Evolutionary conservation across 2,888 invertebrate genomes (phyloP), one percentile per base, ranked within the genome.

Genomic region (Apamea epomidion): DNA sequence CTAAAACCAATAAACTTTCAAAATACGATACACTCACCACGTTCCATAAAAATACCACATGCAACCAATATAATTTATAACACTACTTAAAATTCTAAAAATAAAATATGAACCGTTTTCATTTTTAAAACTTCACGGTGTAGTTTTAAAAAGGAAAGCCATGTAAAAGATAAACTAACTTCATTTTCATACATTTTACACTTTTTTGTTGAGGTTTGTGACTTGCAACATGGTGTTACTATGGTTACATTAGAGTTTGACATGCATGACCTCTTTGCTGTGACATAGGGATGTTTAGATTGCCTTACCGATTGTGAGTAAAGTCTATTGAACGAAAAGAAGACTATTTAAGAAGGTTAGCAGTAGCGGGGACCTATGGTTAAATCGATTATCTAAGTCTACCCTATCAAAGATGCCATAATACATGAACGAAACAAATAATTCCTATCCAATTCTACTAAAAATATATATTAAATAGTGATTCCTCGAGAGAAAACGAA

Each of bases 161-260:
- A 37, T 14, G 42, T 48, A 58, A 51, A 32, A 64, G 64, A 48
- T 76, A 69, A 70, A 64, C 78, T 48, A 65, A 78, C 76, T 76
- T 48, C 71, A 69, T 70, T 81, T 83, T 89, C 74, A 80, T 89
- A 86, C 58, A 79, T 86, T 84, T 80, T 80, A 87, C 77, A 82
- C 70, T 80, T 71, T 81, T 84, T 82, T 65, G 78, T 85, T 67
- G 45, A 21, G 12, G 12, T 32, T 77, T 81, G 69, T 89, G 82
- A 85, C 77, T 80, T 76, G 77, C 74, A 75, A 74, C 80, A 74
- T 16, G 0, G 0, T 54, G 78, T 86, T 76, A 74, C 69, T 81
- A 73, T 86, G 65, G 84, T 45, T 60, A 80, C 83, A 81, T 82
- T 81, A 42, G 42, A 76, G 65, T 80, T 80, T 81, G 69, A 79